Evolutionary conservation across 2,888 invertebrate species (phyloP).

Genomic region (Petrolisthes cinctipes): DNA sequence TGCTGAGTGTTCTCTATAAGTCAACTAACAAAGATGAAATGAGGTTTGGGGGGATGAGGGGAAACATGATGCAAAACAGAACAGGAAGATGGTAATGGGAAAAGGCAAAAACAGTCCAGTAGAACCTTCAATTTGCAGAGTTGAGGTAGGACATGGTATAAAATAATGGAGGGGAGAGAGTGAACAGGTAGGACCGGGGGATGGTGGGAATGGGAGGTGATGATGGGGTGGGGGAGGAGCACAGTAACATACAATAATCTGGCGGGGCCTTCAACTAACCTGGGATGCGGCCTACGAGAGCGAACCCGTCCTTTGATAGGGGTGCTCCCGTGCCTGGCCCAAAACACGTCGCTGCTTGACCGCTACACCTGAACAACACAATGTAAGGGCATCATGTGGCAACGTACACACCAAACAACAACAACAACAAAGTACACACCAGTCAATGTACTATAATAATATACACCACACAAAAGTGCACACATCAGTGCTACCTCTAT

Average conservation of each 20-base stretch:
- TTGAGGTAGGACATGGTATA: too few species aligned
- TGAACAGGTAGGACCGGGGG: slow-evolving; percentile 11
- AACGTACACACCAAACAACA: slow-evolving; percentile 57
- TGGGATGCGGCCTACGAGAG: slow-evolving; percentile 74
- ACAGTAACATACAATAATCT: neutral
- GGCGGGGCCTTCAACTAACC: slow-evolving; percentile 51
- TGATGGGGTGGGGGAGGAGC: too few species aligned
- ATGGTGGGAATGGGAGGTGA: slow-evolving; percentile 28
- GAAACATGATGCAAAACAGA: too few species aligned
- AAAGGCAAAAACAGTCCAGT: too few species aligned
- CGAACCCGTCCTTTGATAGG: slow-evolving; percentile 95
- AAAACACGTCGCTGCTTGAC: slow-evolving; percentile 85
- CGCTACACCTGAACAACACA: slow-evolving; percentile 79
- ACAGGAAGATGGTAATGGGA: too few species aligned
- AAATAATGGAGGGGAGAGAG: neutral
- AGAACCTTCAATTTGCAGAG: too few species aligned
- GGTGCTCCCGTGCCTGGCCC: slow-evolving; percentile 94
- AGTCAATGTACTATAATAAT: neutral
- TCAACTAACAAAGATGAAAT: too few species aligned
- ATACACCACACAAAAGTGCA: neutral
- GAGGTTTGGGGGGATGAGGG: too few species aligned
- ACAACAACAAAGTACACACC: slow-evolving; percentile 12
- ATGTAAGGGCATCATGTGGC: slow-evolving; percentile 62
- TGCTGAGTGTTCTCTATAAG: too few species aligned
- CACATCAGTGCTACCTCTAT: neutral